Percentiles rank a stretch among this genome's conserved stretches.
These are phyloP conservation scores for Cryptus armator DNA, from an alignment of 2,888 invertebrate genomes.

Conservation along the genomic window DNA sequence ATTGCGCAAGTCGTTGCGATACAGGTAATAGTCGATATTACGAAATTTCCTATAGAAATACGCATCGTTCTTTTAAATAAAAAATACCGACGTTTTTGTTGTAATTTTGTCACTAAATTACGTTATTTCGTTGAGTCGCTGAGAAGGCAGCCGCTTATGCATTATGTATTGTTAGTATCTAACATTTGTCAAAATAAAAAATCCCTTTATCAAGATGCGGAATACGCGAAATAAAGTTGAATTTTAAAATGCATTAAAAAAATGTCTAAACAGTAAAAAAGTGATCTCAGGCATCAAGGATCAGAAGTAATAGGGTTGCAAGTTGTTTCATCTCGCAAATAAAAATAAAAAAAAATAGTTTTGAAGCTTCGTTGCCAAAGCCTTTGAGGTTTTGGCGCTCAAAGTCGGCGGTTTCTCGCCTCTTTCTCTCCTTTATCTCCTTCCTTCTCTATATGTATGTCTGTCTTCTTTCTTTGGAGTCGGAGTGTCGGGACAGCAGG, in stretches of 20 bases:
- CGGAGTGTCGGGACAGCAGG: slow-evolving; percentile 71
- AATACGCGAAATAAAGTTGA: no score
- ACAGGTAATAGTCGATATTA: background rate
- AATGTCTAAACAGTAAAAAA: background rate
- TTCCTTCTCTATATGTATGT: background rate
- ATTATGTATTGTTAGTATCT: no score
- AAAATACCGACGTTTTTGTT: background rate
- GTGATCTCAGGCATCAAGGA: no score
- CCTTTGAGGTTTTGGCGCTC: slow-evolving; percentile 75
- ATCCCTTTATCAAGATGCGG: no score
- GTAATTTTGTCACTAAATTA: background rate
- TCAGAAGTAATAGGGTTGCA: background rate
- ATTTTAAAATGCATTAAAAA: background rate
- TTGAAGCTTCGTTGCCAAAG: slow-evolving; percentile 26
- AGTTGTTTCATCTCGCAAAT: background rate
- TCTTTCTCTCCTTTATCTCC: slow-evolving; percentile 8
- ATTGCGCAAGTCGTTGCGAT: slow-evolving; percentile 33
- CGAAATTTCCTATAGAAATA: slow-evolving; percentile 10
- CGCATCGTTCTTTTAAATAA: background rate
- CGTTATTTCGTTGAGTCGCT: no score
- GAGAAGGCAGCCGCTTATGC: no score
- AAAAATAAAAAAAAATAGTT: slow-evolving; percentile 13
- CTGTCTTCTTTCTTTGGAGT: background rate
- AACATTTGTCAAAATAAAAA: no score
- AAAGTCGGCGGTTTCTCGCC: slow-evolving; percentile 72